Base-by-base conservation (phyloP, 35 echinoderm and acorn worm species). In the Holothuria glaberrima region DNA sequence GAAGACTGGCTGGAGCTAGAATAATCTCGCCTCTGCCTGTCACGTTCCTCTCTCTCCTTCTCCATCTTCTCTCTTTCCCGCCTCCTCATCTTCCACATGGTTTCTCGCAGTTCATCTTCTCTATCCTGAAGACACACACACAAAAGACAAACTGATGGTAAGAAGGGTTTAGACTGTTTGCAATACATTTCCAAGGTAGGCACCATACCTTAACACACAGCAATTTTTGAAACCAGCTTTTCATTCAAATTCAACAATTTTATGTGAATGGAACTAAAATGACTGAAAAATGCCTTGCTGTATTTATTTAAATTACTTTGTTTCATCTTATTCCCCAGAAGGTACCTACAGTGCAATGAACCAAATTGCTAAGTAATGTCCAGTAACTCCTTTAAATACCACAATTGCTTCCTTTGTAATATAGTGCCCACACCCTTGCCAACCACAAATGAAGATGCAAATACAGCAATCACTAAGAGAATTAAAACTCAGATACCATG, bases 81-180 rank as follows among this genome's bases (percentile, higher is more conserved):
- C 54, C 74, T 69, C 28, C 95, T 82, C 82, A 98, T 94, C 82
- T 92, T 91, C 44, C 95, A 58, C 22, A 92, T 87, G 45, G 79
- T 91, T 52, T 98, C 95, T 58, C 90, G 87, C 13, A 98, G 87
- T 36, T 91, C 95, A 52, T 98, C 90, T 61, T 98, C 95, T 36
- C 95, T 45, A 9, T 93, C 93, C 95, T 98, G 65, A 36, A 80
- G 18, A 70, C 21, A 95, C 14, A 58, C 41, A 65, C 3, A 79
- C 14, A 69, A 28, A 33, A 28, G 6, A 24, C 16, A 69, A 9
- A 29, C 9, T 29, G 9, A 29, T 18, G 12, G 21, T 26, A 12
- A 33, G 4, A 69, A 69, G 31, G 9, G 10, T 26, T 69, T 14
- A 65, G 21, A 26, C 36, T 36, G 29, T 72, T 72, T 72, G 30